These are phyloP conservation scores for Siniperca undulata DNA, from an alignment of 2,797 vertebrate species.

Conservation along the genomic window DNA sequence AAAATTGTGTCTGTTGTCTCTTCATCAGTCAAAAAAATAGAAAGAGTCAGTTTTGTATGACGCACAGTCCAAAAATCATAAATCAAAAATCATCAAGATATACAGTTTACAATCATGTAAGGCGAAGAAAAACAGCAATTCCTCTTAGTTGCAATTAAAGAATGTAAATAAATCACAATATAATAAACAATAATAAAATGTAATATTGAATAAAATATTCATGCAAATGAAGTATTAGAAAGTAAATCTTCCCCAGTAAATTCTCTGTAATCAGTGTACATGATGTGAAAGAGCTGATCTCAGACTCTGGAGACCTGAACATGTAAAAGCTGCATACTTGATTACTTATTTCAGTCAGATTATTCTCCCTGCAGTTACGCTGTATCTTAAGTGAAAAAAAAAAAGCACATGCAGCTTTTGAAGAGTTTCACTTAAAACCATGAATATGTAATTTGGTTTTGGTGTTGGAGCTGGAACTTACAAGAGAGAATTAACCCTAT, in stretches of 20 bases:
- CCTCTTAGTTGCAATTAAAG: too few relatives aligned
- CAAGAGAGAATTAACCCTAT: conserved; percentile 51
- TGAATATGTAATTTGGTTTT: conserved; percentile 57
- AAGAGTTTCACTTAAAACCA: conserved; percentile 58
- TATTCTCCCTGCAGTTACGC: conserved; percentile 7
- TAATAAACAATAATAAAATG: too few relatives aligned
- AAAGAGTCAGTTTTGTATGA: too few relatives aligned
- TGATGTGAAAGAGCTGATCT: not conserved
- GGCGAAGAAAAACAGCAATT: not conserved
- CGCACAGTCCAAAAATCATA: not conserved
- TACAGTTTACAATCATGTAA: not conserved
- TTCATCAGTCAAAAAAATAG: too few relatives aligned
- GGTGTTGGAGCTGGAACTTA: conserved; percentile 36
- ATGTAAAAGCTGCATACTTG: conserved; percentile 28
- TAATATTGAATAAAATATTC: too few relatives aligned
- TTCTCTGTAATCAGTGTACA: not conserved
- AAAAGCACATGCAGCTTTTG: conserved; percentile 32
- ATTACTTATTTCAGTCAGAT: conserved; percentile 14
- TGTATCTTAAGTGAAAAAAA: not conserved
- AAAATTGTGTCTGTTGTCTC: too few relatives aligned
- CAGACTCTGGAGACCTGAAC: not conserved
- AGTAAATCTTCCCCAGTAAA: not conserved
- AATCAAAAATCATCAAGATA: too few relatives aligned
- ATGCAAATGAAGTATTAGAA: not conserved
- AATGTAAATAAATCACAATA: too few relatives aligned